Base-by-base conservation (phyloP, 2,888 invertebrate genomes). In the Lepidonotus clava region DNA sequence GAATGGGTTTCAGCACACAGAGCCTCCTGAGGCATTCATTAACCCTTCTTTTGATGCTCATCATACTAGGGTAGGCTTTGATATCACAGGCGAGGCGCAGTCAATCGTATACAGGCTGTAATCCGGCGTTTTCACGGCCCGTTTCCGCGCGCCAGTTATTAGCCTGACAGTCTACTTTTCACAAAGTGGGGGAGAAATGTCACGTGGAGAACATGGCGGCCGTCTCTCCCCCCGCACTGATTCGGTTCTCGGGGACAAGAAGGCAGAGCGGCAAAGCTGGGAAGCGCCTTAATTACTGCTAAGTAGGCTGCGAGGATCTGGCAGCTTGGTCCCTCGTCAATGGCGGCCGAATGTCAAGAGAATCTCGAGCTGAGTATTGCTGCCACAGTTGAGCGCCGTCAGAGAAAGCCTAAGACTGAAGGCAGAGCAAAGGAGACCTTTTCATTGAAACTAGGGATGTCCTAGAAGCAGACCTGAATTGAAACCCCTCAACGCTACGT, bases 211-310 rank as follows among this genome's bases (percentile, higher is more conserved):
- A 38, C 71, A 34, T 11, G 14, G 38, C 38, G n/a, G 14, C 61
- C 61, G 36, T 8, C 21, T 34, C 71, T 38, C 38, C 21, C 71
- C 71, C 71, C 18, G 36, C 61, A 61, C 36, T 38, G 14, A 18
- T 1, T 34, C n/a, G 18, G 1, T 21, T 18, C 38, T 34, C 36
- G 21, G 71, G n/a, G 38, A 71, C 21, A 38, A 71, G 38, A 38
- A 14, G 71, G 21, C 71, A 36, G 36, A 18, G 46, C 18, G 46
- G 46, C 71, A 34, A 34, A n/a, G 71, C 71, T 71, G 36, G 36
- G 11, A 71, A 38, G 71, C 71, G 71, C 71, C 71, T 34, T 71
- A 71, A 71, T 71, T 71, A 71, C 71, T 36, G 36, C 34, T 71
- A 71, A 71, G 71, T 71, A 38, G 18, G 36, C 18, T 0, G 21